Conservation (phyloP, 1,140 invertebrate genomes). For the Drosophila bipectinata region DNA sequence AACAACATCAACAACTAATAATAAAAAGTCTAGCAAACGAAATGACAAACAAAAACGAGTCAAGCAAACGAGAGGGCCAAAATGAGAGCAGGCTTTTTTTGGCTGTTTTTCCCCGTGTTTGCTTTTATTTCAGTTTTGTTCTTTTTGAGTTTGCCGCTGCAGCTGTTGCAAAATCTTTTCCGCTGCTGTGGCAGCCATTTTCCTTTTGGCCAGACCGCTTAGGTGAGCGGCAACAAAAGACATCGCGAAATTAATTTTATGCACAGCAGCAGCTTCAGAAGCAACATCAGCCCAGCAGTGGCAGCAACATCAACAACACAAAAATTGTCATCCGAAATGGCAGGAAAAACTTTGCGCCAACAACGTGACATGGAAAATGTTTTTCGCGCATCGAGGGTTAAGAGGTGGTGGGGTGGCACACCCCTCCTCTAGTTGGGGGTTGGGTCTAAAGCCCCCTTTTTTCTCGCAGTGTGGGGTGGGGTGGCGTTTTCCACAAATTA, state of each 20-base stretch:
- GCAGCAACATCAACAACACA: slow-evolving; percentile 30
- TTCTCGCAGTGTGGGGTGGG: slow-evolving; percentile 18
- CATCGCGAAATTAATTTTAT: slow-evolving; percentile 80
- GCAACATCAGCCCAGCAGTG: slow-evolving; percentile 22
- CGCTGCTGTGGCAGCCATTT: slow-evolving; percentile 74
- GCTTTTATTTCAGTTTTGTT: slow-evolving; percentile 10
- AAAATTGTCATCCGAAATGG: slow-evolving; percentile 63
- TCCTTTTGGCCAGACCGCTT: slow-evolving; percentile 66
- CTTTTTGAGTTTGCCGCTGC: slow-evolving; percentile 40
- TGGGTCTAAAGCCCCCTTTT: slow-evolving; percentile 17
- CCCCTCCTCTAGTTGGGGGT: slow-evolving; percentile 30
- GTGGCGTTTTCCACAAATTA: slow-evolving; percentile 75
- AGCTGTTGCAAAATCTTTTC: slow-evolving; percentile 79
- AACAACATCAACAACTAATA: slow-evolving; percentile 36
- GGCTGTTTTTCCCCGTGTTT: slow-evolving; percentile 25
- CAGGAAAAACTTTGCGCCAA: slow-evolving; percentile 65
- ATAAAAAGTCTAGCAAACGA: slow-evolving; percentile 62
- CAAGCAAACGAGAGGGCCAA: slow-evolving; percentile 38
- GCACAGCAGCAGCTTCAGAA: slow-evolving; percentile 56
- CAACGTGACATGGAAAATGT: slow-evolving; percentile 81
- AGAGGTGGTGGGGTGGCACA: background rate
- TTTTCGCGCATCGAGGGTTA: slow-evolving; percentile 28
- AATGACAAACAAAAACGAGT: slow-evolving; percentile 55
- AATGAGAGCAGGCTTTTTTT: slow-evolving; percentile 77
- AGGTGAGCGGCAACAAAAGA: slow-evolving; percentile 77